Evolutionary conservation across 2,113 vertebrate genomes (phyloP), one percentile per base, ranked within the genome.

Genomic region (Petrocephalus microphthalmus): DNA sequence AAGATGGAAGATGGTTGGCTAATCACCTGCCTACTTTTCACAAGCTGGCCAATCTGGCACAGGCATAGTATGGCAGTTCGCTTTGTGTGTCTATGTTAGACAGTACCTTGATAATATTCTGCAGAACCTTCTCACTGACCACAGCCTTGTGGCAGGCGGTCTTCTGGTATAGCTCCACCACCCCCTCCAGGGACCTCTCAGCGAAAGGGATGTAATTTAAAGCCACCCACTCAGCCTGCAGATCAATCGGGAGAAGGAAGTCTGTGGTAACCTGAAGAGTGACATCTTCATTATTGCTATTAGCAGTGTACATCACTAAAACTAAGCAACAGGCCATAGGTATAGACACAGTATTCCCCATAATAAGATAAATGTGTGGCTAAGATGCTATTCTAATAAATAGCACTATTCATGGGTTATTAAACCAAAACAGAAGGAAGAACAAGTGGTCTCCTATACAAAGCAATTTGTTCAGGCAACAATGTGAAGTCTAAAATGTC

Each of bases 131-230:
- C 91, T 99, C 97, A n/a, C 95, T 97, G 94, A 99, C 97, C 90
- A 99, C 98, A 64, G 98, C 98, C 95, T 99, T 99, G 94, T 99
- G 98, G 92, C 98, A 99, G 57, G 98, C 98, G 54, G 98, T 99
- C 93, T 99, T 99, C 90, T 99, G 98, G 93, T 99, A 99, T 67
- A 99, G 95, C 92, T 99, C 98, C 92, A 98, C 97, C 92, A 99
- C 95, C 92, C 98, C 97, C 95, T 99, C 98, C 92, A 99, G 81
- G 49, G 98, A 99, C 87, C 96, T 96, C 94, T 99, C 98, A 84
- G 98, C 98, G 95, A 99, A 99, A 6, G 98, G 98, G 89, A 99
- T 98, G 0, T 99, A 99, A 96, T 99, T 99, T 96, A 99, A 94
- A 91, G 98, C 98, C 91, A 99, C 98, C 98, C 98, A 99, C 92